phyloP scores from a whole-genome alignment of 1,140 invertebrate species.

The Leptestheria dahalacensis region DNA sequence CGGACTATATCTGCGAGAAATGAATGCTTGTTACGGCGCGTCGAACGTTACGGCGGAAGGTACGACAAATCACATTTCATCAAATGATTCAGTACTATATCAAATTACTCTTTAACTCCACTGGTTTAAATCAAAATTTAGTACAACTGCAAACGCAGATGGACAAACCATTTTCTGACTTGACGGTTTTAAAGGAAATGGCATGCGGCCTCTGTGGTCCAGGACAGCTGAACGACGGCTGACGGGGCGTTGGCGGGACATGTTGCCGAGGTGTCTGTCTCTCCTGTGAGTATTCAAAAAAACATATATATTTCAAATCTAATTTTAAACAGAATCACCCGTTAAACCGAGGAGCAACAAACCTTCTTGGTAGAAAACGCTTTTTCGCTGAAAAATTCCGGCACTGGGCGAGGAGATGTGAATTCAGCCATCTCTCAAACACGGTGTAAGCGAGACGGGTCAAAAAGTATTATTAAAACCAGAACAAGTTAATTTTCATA shows the following conservation, averaged over 20 bases:
- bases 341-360: not conserved
- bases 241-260: not conserved
- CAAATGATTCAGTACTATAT: too few species aligned
- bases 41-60: too few species aligned
- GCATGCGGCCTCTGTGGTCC: not conserved
- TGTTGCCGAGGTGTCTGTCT: constrained; percentile 2
- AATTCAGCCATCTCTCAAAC: not conserved
- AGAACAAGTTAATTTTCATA: not conserved
- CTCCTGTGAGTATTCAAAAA: too few species aligned
- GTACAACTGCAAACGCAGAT: too few species aligned
- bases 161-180: not conserved
- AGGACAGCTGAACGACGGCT: constrained; percentile 5
- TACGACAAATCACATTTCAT: too few species aligned
- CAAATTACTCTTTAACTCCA: too few species aligned
- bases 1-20: constrained; percentile 1
- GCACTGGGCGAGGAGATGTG: constrained; percentile 4
- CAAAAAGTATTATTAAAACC: not conserved
- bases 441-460: not conserved
- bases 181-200: constrained; percentile 3
- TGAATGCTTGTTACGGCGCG: too few species aligned
- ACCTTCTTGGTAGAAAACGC: constrained; percentile 11
- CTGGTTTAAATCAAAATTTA: too few species aligned
- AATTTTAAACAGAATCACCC: not conserved
- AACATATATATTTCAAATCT: not conserved
- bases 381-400: not conserved